Percentiles rank a stretch among this genome's conserved stretches.
phyloP scores from a whole-genome alignment of 2,797 vertebrate genomes.

The Cryptoprocta ferox region DNA sequence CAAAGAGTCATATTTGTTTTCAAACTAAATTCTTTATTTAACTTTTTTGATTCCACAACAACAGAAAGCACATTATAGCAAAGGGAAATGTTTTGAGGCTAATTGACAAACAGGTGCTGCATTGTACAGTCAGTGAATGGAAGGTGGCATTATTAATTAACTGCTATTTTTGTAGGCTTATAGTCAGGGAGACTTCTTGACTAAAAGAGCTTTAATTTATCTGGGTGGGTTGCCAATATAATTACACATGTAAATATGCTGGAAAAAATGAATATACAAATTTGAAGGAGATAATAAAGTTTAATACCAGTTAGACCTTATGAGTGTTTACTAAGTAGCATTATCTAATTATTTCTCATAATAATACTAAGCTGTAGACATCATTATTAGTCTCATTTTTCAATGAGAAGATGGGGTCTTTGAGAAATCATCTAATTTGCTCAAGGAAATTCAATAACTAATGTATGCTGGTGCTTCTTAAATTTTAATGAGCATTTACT shows the following conservation, averaged over 20 bases:
- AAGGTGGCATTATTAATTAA: constrained; percentile 23
- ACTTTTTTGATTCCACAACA: constrained; percentile 25
- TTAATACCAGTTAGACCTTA: not conserved
- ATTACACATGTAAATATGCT: not conserved
- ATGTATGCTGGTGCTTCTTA: not conserved
- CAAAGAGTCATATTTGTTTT: constrained; percentile 58
- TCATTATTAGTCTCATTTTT: constrained; percentile 22
- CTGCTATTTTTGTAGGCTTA: constrained; percentile 9
- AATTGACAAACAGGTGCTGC: constrained; percentile 12
- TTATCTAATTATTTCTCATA: not conserved
- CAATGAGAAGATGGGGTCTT: not conserved
- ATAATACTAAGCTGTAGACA: not conserved
- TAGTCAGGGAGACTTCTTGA: not conserved
- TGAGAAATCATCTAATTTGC: not conserved
- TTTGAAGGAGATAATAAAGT: constrained; percentile 13
- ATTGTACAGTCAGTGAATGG: constrained; percentile 3
- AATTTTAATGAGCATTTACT: not conserved
- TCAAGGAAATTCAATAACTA: not conserved
- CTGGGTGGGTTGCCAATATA: not conserved
- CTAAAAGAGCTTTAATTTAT: constrained; percentile 31
- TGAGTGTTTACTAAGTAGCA: not conserved
- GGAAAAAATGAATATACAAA: constrained; percentile 9
- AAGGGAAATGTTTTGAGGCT: constrained; percentile 44
- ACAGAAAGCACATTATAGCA: not conserved
- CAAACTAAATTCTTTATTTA: constrained; percentile 20